Conservation (phyloP, 1,140 invertebrate species). For the Protaetia brevitarsis region DNA sequence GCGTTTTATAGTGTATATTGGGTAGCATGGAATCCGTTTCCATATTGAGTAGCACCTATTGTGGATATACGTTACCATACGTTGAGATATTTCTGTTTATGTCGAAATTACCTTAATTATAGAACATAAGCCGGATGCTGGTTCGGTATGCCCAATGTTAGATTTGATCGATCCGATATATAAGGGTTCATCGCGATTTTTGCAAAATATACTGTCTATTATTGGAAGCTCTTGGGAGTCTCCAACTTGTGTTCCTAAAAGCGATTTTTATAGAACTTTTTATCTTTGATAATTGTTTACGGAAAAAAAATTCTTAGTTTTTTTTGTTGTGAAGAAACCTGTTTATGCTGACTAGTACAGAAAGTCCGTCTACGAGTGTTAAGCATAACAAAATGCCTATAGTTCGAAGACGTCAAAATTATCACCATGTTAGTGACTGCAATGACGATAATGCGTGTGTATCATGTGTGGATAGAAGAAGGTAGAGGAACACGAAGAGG, state of each 20-base stretch:
- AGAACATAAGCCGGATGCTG: conserved; percentile 82
- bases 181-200: conserved; percentile 64
- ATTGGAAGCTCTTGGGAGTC: conserved; percentile 87
- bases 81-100: background rate
- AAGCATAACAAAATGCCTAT: no score
- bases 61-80: background rate
- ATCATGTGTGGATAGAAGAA: no score
- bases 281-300: no score
- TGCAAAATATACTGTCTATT: conserved; percentile 77
- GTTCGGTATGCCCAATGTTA: conserved; percentile 90
- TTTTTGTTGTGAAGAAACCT: no score
- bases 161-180: conserved; percentile 89
- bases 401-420: no score
- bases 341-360: no score
- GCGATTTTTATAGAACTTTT: no score
- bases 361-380: no score
- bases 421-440: no score
- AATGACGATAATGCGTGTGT: no score
- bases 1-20: conserved; percentile 72
- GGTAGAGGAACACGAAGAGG: no score
- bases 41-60: conserved; percentile 59
- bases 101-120: conserved; percentile 67
- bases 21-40: conserved; percentile 70
- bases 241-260: conserved; percentile 64
- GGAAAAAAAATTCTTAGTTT: no score